Base-by-base conservation (phyloP, 2,113 vertebrate species). In the Burhinus bistriatus region DNA sequence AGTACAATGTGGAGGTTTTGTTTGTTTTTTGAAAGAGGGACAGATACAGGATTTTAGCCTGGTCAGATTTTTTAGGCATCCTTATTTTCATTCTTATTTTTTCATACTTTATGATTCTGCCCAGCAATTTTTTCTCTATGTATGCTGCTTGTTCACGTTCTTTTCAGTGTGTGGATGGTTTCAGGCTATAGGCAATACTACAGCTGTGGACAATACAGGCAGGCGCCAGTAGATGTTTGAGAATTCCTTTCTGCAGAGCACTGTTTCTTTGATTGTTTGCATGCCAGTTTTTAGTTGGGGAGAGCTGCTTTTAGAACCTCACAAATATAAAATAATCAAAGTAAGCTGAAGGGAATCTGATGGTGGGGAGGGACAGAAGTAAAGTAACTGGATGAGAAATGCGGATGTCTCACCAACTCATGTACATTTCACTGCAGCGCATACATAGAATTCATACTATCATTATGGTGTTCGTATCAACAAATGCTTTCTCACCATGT, bases 1-100 rank as follows among this genome's bases (percentile, higher is more conserved):
- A 59, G 13, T 9, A 2, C 12, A 49, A 5, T 10, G 12, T 17
- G 14, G 7, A 6, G 12, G 2, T 5, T 66, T 57, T 45, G 2
- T 62, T 72, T 86, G 12, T 5, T 87, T 52, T 52, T 42, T 22
- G 36, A 38, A 54, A 49, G 59, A 68, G 42, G 16, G 19, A 36
- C 21, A 72, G n/a, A 26, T n/a, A 29, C 18, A 47, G 34, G 7
- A 91, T 51, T 89, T 73, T 87, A 36, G 29, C 9, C 20, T 57
- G 14, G 4, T 45, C 57, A n/a, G 52, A 26, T 9, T 64, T 76
- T 40, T 62, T 20, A 66, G 15, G 2, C 7, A 42, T 68, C 47
- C 12, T 34, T 83, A 40, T 70, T 62, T 65, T 75, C 4, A 15
- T 62, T 9, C 9, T 86, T 42, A 21, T 25, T 68, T 79, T 71